Conservation (phyloP, 2,888 invertebrate species). For the Prosapia bicincta region DNA sequence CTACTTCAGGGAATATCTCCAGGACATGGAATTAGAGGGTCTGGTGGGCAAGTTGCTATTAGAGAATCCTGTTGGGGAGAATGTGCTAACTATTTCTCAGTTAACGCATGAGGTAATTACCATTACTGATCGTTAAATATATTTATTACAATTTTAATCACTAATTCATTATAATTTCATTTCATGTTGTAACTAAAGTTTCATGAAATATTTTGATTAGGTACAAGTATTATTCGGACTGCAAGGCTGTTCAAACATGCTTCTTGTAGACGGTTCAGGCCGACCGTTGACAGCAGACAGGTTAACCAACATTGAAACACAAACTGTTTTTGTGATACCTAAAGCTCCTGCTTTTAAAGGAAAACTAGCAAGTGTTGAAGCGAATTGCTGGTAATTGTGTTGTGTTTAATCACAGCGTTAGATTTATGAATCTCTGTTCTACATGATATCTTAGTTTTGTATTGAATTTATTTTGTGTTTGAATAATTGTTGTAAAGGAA, state of each 20-base stretch:
- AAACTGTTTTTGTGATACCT: neutral
- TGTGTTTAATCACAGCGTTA: no score
- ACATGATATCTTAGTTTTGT: no score
- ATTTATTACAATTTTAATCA: no score
- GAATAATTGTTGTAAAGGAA: no score
- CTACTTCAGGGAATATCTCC: conserved; percentile 58
- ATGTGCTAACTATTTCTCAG: conserved; percentile 50
- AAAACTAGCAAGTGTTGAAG: neutral
- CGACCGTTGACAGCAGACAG: neutral
- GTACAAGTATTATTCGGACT: neutral
- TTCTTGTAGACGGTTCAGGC: neutral
- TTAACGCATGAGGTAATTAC: conserved; percentile 49
- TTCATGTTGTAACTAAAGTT: no score
- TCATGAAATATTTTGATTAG: no score
- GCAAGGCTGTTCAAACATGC: neutral
- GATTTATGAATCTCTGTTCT: no score
- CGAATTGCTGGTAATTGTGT: neutral
- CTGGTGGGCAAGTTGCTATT: conserved; percentile 67
- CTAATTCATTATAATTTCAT: no score
- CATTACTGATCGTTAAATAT: no score
- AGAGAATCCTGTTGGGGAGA: conserved; percentile 57
- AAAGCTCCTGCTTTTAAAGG: neutral
- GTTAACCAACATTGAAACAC: neutral
- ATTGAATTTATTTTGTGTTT: no score
- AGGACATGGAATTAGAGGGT: conserved; percentile 54